Base-by-base conservation (phyloP, 2,113 vertebrate genomes). In the Myiagra hebetior region DNA sequence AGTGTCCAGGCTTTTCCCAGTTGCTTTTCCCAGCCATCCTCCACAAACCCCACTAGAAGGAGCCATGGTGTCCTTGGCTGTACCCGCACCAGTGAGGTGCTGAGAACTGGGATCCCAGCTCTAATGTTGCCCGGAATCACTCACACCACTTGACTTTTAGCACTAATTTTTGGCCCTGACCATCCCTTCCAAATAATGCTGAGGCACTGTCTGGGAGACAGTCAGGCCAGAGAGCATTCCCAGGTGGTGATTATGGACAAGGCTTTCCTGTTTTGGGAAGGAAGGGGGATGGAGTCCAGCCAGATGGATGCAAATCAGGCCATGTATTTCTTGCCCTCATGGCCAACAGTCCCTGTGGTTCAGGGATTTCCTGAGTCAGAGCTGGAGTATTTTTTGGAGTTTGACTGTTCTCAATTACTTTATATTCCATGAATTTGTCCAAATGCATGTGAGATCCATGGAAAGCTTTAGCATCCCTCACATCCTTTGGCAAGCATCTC, bases 381-480 rank as follows among this genome's bases (percentile, higher is more conserved):
- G 55, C 3, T 88, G 55, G 62, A 85, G 57, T 28, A 47, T 86
- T 84, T 42, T 57, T 0, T 13, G n/a, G 37, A 73, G 37, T 88
- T 91, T 57, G 60, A 78, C n/a, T 44, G 42, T 77, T 90, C 42
- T 62, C 55, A 86, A 37, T 76, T 75, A 55, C 26, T 86, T 86
- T 95, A 39, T 59, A 68, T 74, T 91, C 64, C 39, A 49, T 30
- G 6, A 63, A 91, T 55, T 93, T 91, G 33, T 88, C 68, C 42
- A 86, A 88, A 63, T 74, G 74, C 1, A 2, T 88, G 20, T 80
- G 84, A 75, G 42, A 91, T 33, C n/a, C 63, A 74, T 18, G 42
- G 47, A 93, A 93, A 96, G 33, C 52, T 92, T 93, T 59, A 80
- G 30, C 19, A 80, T 84, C 79, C 50, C 80, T 55, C 81, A 46